These are phyloP conservation scores for Parapsyche elsis DNA, from an alignment of 1,140 invertebrate species.

Conservation along the genomic window DNA sequence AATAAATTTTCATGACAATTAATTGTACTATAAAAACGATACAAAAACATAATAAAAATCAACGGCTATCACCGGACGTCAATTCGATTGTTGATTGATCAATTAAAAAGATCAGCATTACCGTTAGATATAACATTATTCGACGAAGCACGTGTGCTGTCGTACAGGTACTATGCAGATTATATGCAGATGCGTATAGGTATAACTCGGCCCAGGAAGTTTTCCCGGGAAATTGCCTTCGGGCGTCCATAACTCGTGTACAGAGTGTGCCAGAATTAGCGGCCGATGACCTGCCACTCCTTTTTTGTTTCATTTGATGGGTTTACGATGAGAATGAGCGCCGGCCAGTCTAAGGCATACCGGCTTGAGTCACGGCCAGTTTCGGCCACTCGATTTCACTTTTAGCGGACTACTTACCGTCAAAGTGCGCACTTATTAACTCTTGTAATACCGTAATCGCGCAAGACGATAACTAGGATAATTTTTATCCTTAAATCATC, in stretches of 20 bases:
- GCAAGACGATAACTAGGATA: neutral
- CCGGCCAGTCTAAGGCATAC: neutral
- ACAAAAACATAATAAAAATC: too few relatives aligned
- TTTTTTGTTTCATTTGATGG: constrained; percentile 4
- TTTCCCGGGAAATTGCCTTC: neutral
- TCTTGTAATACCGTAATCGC: neutral
- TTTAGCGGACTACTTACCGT: constrained; percentile 21
- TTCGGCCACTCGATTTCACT: constrained; percentile 25
- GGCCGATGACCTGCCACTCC: neutral
- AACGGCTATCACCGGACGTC: too few relatives aligned
- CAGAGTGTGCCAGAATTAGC: neutral
- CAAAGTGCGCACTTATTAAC: constrained; percentile 25
- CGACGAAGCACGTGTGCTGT: too few relatives aligned
- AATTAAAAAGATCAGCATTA: too few relatives aligned
- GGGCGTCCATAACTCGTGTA: neutral
- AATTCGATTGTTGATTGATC: too few relatives aligned
- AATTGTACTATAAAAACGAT: too few relatives aligned
- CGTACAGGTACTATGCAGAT: too few relatives aligned
- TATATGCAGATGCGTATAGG: neutral
- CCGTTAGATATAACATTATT: too few relatives aligned
- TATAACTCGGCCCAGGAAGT: neutral
- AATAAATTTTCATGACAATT: too few relatives aligned
- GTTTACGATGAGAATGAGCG: constrained; percentile 15
- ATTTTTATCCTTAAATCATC: too few relatives aligned
- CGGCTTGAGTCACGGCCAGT: constrained; percentile 26